Evolutionary conservation across 2,113 vertebrate species (phyloP), one percentile per base, ranked within the genome.

Genomic region (Poeciliopsis prolifica): DNA sequence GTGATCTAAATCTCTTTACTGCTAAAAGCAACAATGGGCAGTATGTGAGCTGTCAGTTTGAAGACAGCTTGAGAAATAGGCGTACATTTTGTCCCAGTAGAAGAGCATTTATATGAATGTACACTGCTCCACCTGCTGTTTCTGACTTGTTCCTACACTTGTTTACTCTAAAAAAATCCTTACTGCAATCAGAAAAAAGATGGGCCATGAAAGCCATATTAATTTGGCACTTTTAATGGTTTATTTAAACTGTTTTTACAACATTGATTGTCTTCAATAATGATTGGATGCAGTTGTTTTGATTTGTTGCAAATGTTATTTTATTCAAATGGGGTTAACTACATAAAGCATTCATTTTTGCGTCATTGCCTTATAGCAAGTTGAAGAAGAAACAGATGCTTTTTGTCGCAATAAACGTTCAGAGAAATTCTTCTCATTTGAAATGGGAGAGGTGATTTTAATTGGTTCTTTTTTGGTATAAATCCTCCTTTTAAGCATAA

Each of bases 71-170:
- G 78, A 69, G 24, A 22, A 54, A 54, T 54, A 58, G n/a, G 51
- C 31, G 72, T 61, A 61, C 78, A 44, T 51, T 68, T 61, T 78
- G 51, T 78, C 68, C 68, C 77, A 58, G 40, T 77, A 54, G 73
- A 19, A 30, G 42, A 5, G 11, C 24, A 40, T 14, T 0, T 30
- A 70, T 81, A 0, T 60, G 63, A 68, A 83, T 61, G 87, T 5
- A 63, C 78, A 90, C 64, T 86, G 80, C 88, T 66, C 91, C 91
- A 78, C 81, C 89, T 90, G 86, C 84, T 77, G 91, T 79, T 15
- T 31, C 17, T 61, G 0, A 48, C 12, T 3, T 5, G 60, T 48
- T 65, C 6, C 78, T 91, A 85, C 91, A 85, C 22, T 80, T 90
- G 82, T 92, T 90, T 86, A 83, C 75, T 63, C 6, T 42, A 4